These are phyloP conservation scores for Eudyptes chrysolophus DNA, from an alignment of 2,113 vertebrate genomes.

Conservation along the genomic window DNA sequence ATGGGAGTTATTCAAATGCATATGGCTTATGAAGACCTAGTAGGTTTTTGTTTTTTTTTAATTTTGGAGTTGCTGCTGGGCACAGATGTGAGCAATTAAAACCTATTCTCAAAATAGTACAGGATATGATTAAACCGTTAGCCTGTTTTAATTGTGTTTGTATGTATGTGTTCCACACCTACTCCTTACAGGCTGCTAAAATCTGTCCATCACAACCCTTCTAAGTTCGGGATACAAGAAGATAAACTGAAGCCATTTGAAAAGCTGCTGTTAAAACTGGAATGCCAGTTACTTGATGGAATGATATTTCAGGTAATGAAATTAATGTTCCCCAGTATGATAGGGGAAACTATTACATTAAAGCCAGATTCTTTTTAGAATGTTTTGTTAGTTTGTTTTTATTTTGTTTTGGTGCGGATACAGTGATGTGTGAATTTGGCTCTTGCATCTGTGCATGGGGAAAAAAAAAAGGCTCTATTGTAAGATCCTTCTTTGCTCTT, in stretches of 20 bases:
- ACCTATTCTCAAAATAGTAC: neutral
- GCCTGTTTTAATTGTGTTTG: neutral
- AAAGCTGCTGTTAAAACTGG: conserved; percentile 93
- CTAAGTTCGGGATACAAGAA: conserved; percentile 93
- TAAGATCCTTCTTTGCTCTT: neutral
- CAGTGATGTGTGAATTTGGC: neutral
- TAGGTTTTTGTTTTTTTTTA: neutral
- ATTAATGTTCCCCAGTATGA: neutral
- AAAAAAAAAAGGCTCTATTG: neutral
- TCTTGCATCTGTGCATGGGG: neutral
- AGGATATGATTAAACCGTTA: neutral
- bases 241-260: conserved; percentile 98
- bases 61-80: neutral
- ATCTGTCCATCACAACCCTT: conserved; percentile 97
- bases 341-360: neutral
- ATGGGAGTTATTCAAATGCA: neutral
- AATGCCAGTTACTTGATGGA: conserved; percentile 93
- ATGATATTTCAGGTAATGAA: conserved; percentile 92
- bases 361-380: neutral
- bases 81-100: neutral
- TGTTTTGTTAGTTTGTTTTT: neutral
- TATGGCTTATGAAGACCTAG: neutral
- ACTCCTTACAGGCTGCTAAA: conserved; percentile 84
- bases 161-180: neutral
- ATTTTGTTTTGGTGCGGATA: neutral